Evolutionary conservation across 1,140 invertebrate genomes (phyloP).

Genomic region (Oscheius sp.): DNA sequence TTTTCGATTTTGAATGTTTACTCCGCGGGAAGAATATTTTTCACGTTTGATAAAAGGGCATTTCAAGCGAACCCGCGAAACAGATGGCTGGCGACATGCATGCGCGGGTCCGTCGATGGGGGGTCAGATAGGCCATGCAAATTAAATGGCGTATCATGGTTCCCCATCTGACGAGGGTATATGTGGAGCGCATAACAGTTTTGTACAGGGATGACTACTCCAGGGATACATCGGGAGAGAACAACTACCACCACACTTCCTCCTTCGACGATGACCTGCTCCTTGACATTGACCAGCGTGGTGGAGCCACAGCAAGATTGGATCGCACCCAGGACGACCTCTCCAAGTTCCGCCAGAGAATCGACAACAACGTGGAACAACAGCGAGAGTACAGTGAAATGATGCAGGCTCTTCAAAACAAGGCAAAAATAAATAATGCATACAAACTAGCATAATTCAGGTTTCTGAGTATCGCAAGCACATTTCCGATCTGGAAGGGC

Average conservation of each 20-base stretch:
- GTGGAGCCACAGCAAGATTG: slow-evolving; percentile 49
- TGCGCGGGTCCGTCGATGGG: neutral
- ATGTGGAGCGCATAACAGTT: neutral
- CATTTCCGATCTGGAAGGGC: slow-evolving; percentile 55
- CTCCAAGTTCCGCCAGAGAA: slow-evolving; percentile 56
- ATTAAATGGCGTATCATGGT: neutral
- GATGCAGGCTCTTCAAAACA: slow-evolving; percentile 56
- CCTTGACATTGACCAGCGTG: slow-evolving; percentile 42
- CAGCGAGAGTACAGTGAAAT: slow-evolving; percentile 59
- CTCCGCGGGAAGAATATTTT: too few relatives aligned
- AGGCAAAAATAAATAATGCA: slow-evolving; percentile 30
- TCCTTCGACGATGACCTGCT: slow-evolving; percentile 52
- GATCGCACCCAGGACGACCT: slow-evolving; percentile 59
- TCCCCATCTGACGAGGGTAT: neutral
- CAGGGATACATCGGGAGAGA: slow-evolving; percentile 58
- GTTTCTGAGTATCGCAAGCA: slow-evolving; percentile 58
- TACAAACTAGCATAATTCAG: slow-evolving; percentile 12
- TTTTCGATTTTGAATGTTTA: too few relatives aligned
- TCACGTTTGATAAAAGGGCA: too few relatives aligned
- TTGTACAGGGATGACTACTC: slow-evolving; percentile 36
- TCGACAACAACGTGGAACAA: slow-evolving; percentile 59
- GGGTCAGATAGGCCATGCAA: neutral
- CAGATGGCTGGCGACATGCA: neutral
- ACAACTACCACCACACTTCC: slow-evolving; percentile 45
- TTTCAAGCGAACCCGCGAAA: neutral